Conservation (phyloP, 2,797 vertebrate genomes). For the Crax fasciolata region DNA sequence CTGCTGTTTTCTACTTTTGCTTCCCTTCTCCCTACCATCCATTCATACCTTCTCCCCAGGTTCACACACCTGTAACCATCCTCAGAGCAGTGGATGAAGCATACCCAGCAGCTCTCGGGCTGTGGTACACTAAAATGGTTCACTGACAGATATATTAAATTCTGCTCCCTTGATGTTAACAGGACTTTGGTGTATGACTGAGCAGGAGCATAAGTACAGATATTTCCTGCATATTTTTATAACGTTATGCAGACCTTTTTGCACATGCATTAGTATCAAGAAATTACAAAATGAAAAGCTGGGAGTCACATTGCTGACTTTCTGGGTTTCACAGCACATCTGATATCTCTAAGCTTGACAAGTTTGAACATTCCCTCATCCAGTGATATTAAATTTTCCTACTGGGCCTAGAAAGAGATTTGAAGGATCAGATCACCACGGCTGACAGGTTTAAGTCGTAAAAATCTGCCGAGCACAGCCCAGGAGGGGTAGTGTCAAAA, state of each 20-base stretch:
- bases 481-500: not conserved
- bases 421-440: conserved; percentile 24
- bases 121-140: not conserved
- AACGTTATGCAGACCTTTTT: not conserved
- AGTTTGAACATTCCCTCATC: not conserved
- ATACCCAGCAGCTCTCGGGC: not conserved
- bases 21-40: not conserved
- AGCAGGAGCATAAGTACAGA: not conserved
- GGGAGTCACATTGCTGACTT: not conserved
- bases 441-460: conserved; percentile 52
- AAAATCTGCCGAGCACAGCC: conserved; percentile 36
- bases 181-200: not conserved
- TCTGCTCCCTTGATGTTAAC: not conserved
- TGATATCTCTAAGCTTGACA: conserved; percentile 15
- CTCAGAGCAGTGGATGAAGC: not conserved
- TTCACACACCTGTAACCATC: not conserved
- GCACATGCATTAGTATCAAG: not conserved
- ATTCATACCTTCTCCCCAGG: not conserved
- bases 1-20: not conserved
- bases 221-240: not conserved
- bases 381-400: conserved; percentile 1
- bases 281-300: not conserved
- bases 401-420: not conserved
- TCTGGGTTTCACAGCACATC: not conserved
- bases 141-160: not conserved